Conservation (phyloP, 2,113 vertebrate species). For the Galeopterus variegatus region DNA sequence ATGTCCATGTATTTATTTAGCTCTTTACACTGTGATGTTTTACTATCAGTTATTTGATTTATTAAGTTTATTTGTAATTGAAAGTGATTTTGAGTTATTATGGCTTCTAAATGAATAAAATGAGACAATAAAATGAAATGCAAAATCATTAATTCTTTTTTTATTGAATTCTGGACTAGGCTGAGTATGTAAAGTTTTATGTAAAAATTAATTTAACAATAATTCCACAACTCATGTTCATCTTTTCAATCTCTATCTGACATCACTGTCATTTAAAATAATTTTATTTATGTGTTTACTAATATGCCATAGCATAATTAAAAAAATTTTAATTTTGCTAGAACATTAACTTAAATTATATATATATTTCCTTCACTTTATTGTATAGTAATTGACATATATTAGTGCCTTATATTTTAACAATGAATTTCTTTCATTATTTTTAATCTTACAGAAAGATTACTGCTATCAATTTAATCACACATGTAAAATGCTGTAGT, state of each 20-base stretch:
- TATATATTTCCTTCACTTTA: neutral
- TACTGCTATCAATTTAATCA: slow-evolving; percentile 34
- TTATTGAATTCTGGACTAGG: neutral
- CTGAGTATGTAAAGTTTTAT: slow-evolving; percentile 26
- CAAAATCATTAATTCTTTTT: slow-evolving; percentile 9
- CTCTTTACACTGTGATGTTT: slow-evolving; percentile 7
- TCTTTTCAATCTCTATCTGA: neutral
- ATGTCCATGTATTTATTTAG: neutral
- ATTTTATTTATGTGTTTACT: slow-evolving; percentile 20
- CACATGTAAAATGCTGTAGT: slow-evolving; percentile 22
- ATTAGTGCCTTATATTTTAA: slow-evolving; percentile 26
- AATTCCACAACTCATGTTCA: neutral
- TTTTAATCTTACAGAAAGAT: slow-evolving; percentile 52
- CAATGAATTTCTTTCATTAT: neutral
- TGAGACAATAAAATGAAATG: slow-evolving; percentile 6
- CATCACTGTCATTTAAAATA: slow-evolving; percentile 25
- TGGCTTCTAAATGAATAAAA: slow-evolving; percentile 45
- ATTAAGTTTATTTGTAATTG: neutral
- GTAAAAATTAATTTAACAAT: slow-evolving; percentile 32
- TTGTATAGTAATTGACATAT: neutral
- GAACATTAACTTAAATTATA: neutral
- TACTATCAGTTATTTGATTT: neutral
- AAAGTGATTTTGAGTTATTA: slow-evolving; percentile 41
- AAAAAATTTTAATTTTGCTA: slow-evolving; percentile 7
- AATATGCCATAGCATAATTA: neutral